These are phyloP conservation scores for Drosophila orena DNA, from an alignment of 1,140 invertebrate genomes.

Conservation along the genomic window DNA sequence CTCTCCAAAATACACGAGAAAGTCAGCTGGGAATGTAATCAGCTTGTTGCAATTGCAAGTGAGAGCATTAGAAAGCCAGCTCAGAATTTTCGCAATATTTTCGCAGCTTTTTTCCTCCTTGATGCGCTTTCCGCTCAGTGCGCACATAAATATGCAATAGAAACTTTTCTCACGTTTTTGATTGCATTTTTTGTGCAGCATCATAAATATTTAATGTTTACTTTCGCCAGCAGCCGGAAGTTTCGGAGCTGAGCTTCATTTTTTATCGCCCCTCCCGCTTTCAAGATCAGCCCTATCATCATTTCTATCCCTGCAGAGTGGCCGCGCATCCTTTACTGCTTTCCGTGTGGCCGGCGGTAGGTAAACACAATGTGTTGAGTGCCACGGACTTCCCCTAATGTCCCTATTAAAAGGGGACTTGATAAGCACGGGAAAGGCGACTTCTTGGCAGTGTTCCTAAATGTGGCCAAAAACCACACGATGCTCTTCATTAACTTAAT, in stretches of 20 bases:
- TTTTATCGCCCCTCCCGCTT: conserved; percentile 9
- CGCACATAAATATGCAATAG: conserved; percentile 81
- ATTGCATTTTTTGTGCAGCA: conserved; percentile 76
- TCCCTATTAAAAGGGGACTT: conserved; percentile 33
- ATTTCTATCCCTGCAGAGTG: conserved; percentile 44
- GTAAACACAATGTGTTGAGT: conserved; percentile 23
- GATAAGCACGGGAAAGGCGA: conserved; percentile 19
- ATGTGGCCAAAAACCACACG: conserved; percentile 68
- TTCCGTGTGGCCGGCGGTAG: conserved; percentile 25
- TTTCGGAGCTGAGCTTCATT: conserved; percentile 29
- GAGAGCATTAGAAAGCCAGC: conserved; percentile 47
- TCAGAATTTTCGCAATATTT: conserved; percentile 9
- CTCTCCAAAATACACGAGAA: neutral
- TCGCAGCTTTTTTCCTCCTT: conserved; percentile 15
- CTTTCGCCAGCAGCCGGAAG: conserved; percentile 38
- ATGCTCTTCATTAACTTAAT: conserved; percentile 82
- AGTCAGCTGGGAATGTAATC: neutral
- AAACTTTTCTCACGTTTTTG: conserved; percentile 83
- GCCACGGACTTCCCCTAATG: conserved; percentile 7
- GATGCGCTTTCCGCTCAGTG: conserved; percentile 39
- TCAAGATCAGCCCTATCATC: conserved; percentile 3
- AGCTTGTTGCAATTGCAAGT: conserved; percentile 4
- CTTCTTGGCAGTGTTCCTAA: conserved; percentile 23
- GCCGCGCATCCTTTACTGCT: conserved; percentile 37
- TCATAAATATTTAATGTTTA: conserved; percentile 81